These are phyloP conservation scores for Cacatua alba DNA, from an alignment of 2,113 vertebrate genomes.

Conservation along the genomic window DNA sequence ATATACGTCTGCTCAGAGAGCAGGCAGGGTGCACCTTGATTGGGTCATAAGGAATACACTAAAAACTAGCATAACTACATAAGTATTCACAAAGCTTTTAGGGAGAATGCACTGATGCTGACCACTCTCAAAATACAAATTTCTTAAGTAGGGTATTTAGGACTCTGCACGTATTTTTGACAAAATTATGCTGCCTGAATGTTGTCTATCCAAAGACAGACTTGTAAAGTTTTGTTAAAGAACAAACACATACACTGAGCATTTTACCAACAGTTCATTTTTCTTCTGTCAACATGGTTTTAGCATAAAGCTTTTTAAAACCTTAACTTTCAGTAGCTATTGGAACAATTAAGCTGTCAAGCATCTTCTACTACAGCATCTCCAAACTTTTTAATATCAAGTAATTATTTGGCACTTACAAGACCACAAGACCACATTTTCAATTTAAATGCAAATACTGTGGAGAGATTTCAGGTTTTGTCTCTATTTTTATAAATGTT, in stretches of 20 bases:
- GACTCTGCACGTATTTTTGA: background rate
- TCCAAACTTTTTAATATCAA: slow-evolving; percentile 65
- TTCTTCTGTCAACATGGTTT: background rate
- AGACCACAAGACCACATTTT: slow-evolving; percentile 53
- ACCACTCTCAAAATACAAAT: background rate
- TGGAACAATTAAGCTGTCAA: slow-evolving; percentile 65
- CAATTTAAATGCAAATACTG: slow-evolving; percentile 75
- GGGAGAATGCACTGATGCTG: fast-evolving
- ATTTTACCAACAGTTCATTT: background rate
- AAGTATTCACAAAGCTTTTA: fast-evolving
- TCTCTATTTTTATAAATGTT: slow-evolving; percentile 50
- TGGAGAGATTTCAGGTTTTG: slow-evolving; percentile 35
- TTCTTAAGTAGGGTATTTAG: background rate
- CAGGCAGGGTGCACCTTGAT: background rate
- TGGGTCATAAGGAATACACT: background rate
- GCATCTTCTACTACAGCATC: slow-evolving; percentile 34
- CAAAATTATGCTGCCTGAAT: background rate
- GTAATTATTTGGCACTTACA: slow-evolving; percentile 67
- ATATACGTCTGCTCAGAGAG: fast-evolving
- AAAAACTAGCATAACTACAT: fast-evolving
- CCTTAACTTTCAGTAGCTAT: slow-evolving; percentile 27
- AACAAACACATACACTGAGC: background rate
- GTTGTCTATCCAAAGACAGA: background rate
- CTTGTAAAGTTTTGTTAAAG: background rate
- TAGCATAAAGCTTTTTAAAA: background rate